Percentiles rank a stretch among this genome's conserved stretches.
Evolutionary conservation across 2,797 vertebrate genomes (phyloP).

Genomic region (Mico argentatus): DNA sequence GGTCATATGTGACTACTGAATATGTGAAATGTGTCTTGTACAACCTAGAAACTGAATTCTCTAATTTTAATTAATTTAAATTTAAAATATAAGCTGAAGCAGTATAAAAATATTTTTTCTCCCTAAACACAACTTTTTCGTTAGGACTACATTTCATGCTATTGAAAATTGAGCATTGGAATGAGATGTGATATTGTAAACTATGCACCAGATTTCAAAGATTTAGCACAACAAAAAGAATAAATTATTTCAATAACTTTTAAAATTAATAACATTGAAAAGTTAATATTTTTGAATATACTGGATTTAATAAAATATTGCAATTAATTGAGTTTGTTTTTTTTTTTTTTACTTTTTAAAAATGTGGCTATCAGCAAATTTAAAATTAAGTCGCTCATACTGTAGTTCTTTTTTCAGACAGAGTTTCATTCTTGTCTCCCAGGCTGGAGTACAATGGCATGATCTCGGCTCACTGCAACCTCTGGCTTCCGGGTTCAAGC

Average conservation of each 20-base stretch:
- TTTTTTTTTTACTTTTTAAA: not conserved
- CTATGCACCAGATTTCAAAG: slow-evolving; percentile 2
- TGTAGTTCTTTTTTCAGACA: too few species aligned
- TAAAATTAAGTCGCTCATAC: too few species aligned
- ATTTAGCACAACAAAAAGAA: not conserved
- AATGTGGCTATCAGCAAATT: not conserved
- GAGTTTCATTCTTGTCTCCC: too few species aligned
- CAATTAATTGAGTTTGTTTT: not conserved
- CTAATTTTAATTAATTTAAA: not conserved
- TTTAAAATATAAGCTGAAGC: not conserved
- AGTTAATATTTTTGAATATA: slow-evolving; percentile 15
- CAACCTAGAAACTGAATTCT: not conserved
- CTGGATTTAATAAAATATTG: slow-evolving; percentile 27
- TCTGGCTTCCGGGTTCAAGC: too few species aligned
- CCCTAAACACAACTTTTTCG: not conserved
- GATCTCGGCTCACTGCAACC: too few species aligned
- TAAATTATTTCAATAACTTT: slow-evolving; percentile 24
- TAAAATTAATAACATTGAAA: slow-evolving; percentile 7
- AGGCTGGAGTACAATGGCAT: too few species aligned
- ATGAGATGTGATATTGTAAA: not conserved
- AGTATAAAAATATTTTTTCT: not conserved
- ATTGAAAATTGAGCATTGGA: not conserved
- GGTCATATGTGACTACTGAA: not conserved
- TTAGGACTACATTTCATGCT: not conserved
- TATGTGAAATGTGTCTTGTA: not conserved